Evolutionary conservation across 2,113 vertebrate genomes (phyloP).

Genomic region (Spizaetus ornatus): DNA sequence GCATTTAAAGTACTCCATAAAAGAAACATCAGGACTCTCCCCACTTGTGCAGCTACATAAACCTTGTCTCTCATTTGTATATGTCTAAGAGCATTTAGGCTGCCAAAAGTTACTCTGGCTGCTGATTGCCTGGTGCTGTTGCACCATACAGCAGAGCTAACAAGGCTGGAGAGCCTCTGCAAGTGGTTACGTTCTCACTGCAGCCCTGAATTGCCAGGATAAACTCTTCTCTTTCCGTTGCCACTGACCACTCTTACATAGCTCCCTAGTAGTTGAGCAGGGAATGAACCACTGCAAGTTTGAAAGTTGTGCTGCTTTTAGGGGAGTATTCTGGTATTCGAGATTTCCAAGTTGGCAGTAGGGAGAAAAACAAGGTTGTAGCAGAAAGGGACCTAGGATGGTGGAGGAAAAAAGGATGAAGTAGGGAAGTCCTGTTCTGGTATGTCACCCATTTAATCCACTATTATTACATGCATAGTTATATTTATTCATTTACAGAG

Average conservation of each 20-base stretch:
- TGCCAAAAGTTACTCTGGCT: neutral
- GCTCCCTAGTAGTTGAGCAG: neutral
- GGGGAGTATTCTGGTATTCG: neutral
- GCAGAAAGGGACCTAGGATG: neutral
- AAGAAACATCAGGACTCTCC: neutral
- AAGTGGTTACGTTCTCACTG: neutral
- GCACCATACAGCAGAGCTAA: neutral
- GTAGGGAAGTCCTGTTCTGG: neutral
- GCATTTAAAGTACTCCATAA: neutral
- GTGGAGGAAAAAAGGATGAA: neutral
- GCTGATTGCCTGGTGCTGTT: neutral
- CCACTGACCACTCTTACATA: neutral
- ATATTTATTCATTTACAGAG: neutral
- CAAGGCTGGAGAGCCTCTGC: neutral
- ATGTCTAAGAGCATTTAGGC: neutral
- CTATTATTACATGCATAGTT: neutral
- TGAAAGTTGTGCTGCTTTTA: neutral
- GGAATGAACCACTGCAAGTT: neutral
- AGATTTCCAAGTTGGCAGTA: neutral
- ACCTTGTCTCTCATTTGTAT: neutral
- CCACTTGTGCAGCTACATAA: neutral
- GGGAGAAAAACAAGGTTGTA: neutral
- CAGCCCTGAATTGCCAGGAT: neutral
- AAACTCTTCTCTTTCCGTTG: neutral
- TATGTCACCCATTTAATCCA: neutral